These are phyloP conservation scores for Puntigrus tetrazona DNA, from an alignment of 2,113 vertebrate species.

Conservation along the genomic window DNA sequence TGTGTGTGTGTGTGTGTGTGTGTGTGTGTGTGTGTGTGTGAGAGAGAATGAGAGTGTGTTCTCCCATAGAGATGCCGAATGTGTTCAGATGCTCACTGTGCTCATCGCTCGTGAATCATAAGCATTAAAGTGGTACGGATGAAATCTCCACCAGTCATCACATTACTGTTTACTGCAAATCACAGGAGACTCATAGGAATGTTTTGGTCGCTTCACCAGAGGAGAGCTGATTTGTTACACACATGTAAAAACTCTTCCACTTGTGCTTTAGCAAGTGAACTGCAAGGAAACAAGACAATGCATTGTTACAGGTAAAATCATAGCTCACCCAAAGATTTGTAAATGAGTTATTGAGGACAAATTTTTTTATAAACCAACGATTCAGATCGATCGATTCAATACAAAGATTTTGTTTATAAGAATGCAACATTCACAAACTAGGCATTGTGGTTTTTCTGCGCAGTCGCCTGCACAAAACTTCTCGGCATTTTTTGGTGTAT, in stretches of 20 bases:
- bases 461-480: neutral
- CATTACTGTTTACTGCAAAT: constrained; percentile 30
- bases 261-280: neutral
- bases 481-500: neutral
- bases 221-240: constrained; percentile 12
- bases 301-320: neutral
- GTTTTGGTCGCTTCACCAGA: constrained; percentile 17
- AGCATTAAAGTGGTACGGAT: constrained; percentile 56
- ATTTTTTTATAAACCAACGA: neutral
- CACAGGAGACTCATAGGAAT: constrained; percentile 24
- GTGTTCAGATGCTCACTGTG: constrained; percentile 46
- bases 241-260: constrained; percentile 17
- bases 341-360: neutral
- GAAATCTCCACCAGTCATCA: constrained; percentile 49
- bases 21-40: neutral
- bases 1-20: constrained; percentile 16
- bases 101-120: constrained; percentile 50
- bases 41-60: neutral
- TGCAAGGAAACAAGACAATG: neutral
- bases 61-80: constrained; percentile 35
- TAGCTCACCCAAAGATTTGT: neutral
- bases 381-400: neutral
- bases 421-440: neutral
- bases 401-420: neutral
- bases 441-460: too few relatives aligned